Conservation (phyloP, 2,888 invertebrate species). For the Drosophila affinis region DNA sequence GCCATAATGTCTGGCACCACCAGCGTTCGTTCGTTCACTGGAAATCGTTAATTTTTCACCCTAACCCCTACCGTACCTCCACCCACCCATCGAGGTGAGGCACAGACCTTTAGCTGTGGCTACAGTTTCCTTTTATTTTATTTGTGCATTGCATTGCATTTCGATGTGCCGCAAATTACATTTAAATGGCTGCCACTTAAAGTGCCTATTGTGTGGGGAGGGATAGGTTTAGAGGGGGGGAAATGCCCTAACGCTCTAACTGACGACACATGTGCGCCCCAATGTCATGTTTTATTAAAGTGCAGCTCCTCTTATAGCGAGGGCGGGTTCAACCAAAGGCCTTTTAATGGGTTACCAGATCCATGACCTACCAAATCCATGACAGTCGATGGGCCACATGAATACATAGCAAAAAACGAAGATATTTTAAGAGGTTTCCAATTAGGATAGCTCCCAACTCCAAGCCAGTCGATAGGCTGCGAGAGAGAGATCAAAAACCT, state of each 20-base stretch:
- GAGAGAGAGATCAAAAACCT: too few species aligned
- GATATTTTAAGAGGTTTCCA: too few species aligned
- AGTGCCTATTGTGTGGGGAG: slow-evolving; percentile 22
- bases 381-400: too few species aligned
- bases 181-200: slow-evolving; percentile 68
- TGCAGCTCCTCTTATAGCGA: slow-evolving; percentile 14
- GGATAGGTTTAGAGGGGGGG: not conserved
- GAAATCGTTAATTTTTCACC: slow-evolving; percentile 58
- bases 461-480: too few species aligned
- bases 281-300: slow-evolving; percentile 30
- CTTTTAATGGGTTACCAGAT: not conserved
- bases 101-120: slow-evolving; percentile 31
- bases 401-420: too few species aligned
- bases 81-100: slow-evolving; percentile 11
- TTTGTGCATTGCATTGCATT: slow-evolving; percentile 28
- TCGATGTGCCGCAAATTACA: slow-evolving; percentile 59
- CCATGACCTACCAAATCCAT: too few species aligned
- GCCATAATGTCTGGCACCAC: slow-evolving; percentile 64
- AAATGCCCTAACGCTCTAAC: slow-evolving; percentile 39
- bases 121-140: slow-evolving; percentile 11
- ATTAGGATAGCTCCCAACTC: too few species aligned
- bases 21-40: slow-evolving; percentile 15
- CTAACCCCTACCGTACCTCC: not conserved
- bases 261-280: slow-evolving; percentile 54
- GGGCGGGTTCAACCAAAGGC: not conserved